phyloP scores from a whole-genome alignment of 1,140 invertebrate species.

The Rhizoglyphus robini region DNA sequence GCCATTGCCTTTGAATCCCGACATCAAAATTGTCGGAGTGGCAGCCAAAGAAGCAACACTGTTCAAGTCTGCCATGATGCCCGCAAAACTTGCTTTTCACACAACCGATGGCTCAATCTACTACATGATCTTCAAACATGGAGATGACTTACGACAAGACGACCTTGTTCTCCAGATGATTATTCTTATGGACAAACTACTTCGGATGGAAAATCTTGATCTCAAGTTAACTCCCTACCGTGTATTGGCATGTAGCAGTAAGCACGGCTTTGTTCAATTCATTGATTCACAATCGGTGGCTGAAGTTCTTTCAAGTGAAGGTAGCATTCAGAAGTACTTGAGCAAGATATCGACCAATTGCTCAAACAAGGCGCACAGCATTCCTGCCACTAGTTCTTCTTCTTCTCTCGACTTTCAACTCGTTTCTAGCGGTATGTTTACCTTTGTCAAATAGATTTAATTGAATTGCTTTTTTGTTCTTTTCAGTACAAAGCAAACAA shows the following conservation, averaged over 20 bases:
- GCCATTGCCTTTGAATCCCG: constrained; percentile 77
- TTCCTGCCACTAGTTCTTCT: neutral
- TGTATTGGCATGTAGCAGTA: constrained; percentile 80
- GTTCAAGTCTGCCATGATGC: constrained; percentile 95
- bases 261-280: constrained; percentile 91
- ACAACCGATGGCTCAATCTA: constrained; percentile 71
- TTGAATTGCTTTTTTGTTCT: neutral
- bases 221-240: constrained; percentile 88
- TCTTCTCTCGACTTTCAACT: neutral
- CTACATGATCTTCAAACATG: constrained; percentile 93
- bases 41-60: constrained; percentile 67
- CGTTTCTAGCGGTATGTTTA: constrained; percentile 3
- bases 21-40: constrained; percentile 75
- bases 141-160: constrained; percentile 96
- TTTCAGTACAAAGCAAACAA: neutral
- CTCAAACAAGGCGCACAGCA: constrained; percentile 40
- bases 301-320: constrained; percentile 67
- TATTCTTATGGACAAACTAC: constrained; percentile 83
- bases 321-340: constrained; percentile 79
- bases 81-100: constrained; percentile 82
- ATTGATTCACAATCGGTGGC: constrained; percentile 87
- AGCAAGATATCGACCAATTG: constrained; percentile 48
- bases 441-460: neutral
- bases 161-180: constrained; percentile 93
- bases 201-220: constrained; percentile 83